Evolutionary conservation across 2,888 invertebrate genomes (phyloP).

Genomic region (Erebia palarica): DNA sequence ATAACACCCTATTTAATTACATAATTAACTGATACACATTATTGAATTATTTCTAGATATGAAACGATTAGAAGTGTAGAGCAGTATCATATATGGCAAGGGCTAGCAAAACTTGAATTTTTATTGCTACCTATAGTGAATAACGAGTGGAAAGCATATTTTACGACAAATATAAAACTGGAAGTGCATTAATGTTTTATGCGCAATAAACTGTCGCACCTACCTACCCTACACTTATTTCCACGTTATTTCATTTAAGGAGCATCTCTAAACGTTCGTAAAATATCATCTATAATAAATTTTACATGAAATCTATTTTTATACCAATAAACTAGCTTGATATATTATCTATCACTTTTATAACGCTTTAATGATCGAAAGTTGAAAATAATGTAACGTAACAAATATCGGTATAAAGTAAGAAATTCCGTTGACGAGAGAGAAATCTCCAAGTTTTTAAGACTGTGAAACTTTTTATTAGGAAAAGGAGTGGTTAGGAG

Average conservation of each 20-base stretch:
- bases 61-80: not conserved
- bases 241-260: conserved; percentile 2
- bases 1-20: too few relatives aligned
- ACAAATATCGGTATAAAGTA: too few relatives aligned
- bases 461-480: too few relatives aligned
- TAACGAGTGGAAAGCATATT: conserved; percentile 11
- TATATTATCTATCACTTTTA: not conserved
- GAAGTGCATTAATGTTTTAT: conserved; percentile 17
- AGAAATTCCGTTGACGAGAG: too few relatives aligned
- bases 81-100: not conserved
- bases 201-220: conserved; percentile 10
- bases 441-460: too few relatives aligned
- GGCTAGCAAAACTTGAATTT: conserved; percentile 3
- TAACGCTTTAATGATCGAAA: too few relatives aligned
- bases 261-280: not conserved
- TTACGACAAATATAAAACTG: conserved; percentile 10
- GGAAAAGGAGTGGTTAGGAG: too few relatives aligned
- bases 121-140: conserved; percentile 8
- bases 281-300: not conserved
- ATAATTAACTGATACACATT: too few relatives aligned
- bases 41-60: not conserved
- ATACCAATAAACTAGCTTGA: not conserved
- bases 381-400: too few relatives aligned
- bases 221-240: conserved; percentile 2
- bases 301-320: not conserved